Conservation (phyloP, 1,140 invertebrate species). For the Linepithema humile region DNA sequence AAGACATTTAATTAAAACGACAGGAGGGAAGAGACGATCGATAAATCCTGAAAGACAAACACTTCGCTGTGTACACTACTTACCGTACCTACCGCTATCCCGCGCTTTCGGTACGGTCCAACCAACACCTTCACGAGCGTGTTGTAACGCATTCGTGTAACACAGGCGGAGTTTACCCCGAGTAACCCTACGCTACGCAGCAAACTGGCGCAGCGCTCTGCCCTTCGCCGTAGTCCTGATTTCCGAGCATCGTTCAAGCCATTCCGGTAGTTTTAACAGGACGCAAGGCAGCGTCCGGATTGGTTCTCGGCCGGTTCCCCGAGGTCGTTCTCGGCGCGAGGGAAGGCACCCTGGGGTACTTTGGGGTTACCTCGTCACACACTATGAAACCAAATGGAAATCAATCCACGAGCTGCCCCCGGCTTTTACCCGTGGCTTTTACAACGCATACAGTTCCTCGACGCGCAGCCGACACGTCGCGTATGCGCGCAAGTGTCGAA, state of each 20-base stretch:
- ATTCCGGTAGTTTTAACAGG: constrained; percentile 73
- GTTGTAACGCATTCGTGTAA: constrained; percentile 71
- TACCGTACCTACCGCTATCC: constrained; percentile 48
- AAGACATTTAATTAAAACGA: constrained; percentile 46
- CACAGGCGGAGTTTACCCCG: constrained; percentile 60
- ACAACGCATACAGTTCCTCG: constrained; percentile 76
- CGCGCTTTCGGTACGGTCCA: not conserved
- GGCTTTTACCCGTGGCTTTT: constrained; percentile 73
- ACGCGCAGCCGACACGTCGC: constrained; percentile 38
- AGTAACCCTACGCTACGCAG: constrained; percentile 51
- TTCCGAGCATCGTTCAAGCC: constrained; percentile 62
- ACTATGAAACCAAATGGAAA: constrained; percentile 69
- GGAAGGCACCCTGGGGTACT: constrained; percentile 68
- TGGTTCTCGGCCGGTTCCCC: constrained; percentile 69
- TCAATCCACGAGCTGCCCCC: constrained; percentile 24
- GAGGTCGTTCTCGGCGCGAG: constrained; percentile 59
- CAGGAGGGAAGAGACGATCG: not conserved
- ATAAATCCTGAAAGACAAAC: constrained; percentile 55
- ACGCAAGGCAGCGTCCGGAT: constrained; percentile 61
- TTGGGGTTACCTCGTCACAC: constrained; percentile 66
- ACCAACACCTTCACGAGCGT: constrained; percentile 43
- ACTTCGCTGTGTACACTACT: constrained; percentile 49
- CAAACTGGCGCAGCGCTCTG: constrained; percentile 42
- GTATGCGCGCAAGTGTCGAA: constrained; percentile 29
- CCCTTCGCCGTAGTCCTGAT: constrained; percentile 49